phyloP scores from a whole-genome alignment of 2,888 invertebrate genomes.

The Hydrotaea diabolus region DNA sequence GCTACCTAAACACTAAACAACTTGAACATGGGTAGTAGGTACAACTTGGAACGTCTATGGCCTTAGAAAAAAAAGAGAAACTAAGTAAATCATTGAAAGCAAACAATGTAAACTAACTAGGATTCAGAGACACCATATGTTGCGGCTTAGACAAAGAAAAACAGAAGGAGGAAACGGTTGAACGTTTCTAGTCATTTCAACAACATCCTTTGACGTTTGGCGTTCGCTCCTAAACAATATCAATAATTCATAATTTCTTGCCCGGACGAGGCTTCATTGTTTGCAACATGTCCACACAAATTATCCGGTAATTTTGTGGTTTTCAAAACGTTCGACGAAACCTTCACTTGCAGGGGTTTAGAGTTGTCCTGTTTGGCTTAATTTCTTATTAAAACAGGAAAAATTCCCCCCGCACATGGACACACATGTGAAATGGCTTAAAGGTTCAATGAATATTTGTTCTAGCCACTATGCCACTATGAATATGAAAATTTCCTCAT shows the following conservation, averaged over 20 bases:
- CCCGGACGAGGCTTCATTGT: not conserved
- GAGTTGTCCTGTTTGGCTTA: conserved; percentile 42
- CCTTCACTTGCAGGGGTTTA: not conserved
- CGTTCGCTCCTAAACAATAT: not conserved
- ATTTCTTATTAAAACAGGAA: conserved; percentile 59
- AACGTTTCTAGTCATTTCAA: not conserved
- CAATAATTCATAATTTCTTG: conserved; percentile 26
- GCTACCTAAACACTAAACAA: conserved; percentile 52
- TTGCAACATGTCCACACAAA: conserved; percentile 45
- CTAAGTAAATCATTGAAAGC: conserved; percentile 35
- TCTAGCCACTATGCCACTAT: not conserved
- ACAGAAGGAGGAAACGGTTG: not conserved
- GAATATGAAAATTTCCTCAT: conserved; percentile 6
- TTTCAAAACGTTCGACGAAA: conserved; percentile 37
- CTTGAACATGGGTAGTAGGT: not conserved
- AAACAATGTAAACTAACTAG: too few species aligned
- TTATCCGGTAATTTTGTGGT: conserved; percentile 60
- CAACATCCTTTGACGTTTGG: conserved; percentile 19
- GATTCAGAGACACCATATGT: conserved; percentile 41
- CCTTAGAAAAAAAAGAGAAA: too few species aligned
- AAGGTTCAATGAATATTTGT: not conserved
- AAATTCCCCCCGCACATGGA: conserved; percentile 46
- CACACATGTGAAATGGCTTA: conserved; percentile 55
- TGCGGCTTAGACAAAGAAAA: conserved; percentile 40
- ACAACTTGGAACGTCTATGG: too few species aligned